Conservation (phyloP, 2,113 vertebrate genomes). For the Beaufortia kweichowensis region DNA sequence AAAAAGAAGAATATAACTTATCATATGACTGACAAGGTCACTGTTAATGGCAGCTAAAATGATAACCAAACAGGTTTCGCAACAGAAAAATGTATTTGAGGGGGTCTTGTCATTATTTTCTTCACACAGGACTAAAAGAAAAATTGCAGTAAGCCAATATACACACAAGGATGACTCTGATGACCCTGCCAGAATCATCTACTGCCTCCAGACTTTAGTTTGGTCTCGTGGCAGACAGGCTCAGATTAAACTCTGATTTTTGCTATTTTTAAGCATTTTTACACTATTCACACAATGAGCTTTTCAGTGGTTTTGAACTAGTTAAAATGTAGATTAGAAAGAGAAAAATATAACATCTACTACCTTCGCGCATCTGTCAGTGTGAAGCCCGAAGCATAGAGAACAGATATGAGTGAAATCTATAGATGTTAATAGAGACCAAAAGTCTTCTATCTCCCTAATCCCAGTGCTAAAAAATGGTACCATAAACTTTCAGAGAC, state of each 20-base stretch:
- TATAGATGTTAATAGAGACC: not conserved
- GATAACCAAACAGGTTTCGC: conserved; percentile 47
- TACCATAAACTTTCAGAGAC: conserved; percentile 59
- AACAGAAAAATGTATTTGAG: conserved; percentile 53
- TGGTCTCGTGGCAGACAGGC: conserved; percentile 66
- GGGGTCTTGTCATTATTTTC: conserved; percentile 30
- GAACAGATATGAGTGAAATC: conserved; percentile 51
- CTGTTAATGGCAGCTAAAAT: conserved; percentile 57
- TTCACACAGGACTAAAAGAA: conserved; percentile 32
- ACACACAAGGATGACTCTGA: conserved; percentile 67
- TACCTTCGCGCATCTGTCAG: conserved; percentile 71
- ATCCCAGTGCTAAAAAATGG: conserved; percentile 50
- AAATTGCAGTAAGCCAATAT: conserved; percentile 64
- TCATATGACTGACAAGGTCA: conserved; percentile 58
- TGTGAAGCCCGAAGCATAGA: conserved; percentile 39
- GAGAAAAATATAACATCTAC: conserved; percentile 63
- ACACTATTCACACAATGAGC: conserved; percentile 79
- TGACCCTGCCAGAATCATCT: conserved; percentile 51
- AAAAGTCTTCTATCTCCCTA: conserved; percentile 4
- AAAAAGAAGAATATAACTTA: conserved; percentile 61
- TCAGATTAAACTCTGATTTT: conserved; percentile 66
- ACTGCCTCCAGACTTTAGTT: conserved; percentile 56
- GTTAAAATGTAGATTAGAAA: conserved; percentile 58
- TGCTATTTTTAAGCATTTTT: conserved; percentile 65
- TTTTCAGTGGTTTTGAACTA: conserved; percentile 73